A percentile compares a stretch with the other conserved stretches of the same genome.
phyloP scores from a whole-genome alignment of 1,140 invertebrate genomes.

The Ceratosolen solmsi region DNA sequence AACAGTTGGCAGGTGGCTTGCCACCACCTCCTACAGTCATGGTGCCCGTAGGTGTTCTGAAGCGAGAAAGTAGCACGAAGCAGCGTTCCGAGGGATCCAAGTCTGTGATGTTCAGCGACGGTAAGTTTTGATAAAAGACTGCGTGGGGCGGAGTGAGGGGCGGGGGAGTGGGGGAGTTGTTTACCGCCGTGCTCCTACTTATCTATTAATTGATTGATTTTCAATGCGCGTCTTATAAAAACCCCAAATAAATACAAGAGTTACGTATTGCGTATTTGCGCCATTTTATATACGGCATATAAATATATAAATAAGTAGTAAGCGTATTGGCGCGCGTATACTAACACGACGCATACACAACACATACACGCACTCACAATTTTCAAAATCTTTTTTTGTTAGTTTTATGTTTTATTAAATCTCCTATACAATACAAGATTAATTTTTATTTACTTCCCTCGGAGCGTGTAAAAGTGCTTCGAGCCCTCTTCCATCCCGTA shows the following conservation, averaged over 20 bases:
- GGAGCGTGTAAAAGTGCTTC: slow-evolving; percentile 38
- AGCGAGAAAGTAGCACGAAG: slow-evolving; percentile 78
- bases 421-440: slow-evolving; percentile 45
- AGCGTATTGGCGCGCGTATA: background rate
- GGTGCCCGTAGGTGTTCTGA: slow-evolving; percentile 89
- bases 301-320: background rate
- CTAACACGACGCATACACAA: slow-evolving; percentile 18
- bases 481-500: slow-evolving; percentile 62
- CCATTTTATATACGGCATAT: background rate
- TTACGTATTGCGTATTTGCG: background rate
- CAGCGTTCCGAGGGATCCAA: slow-evolving; percentile 77
- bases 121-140: slow-evolving; percentile 63
- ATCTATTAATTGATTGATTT: background rate
- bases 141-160: too few species aligned
- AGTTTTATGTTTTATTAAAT: slow-evolving; percentile 45
- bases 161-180: too few species aligned
- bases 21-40: slow-evolving; percentile 83
- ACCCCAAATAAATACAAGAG: background rate
- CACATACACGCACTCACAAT: slow-evolving; percentile 26
- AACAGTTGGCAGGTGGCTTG: slow-evolving; percentile 78
- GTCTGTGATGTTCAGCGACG: slow-evolving; percentile 93
- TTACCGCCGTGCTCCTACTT: background rate
- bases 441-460: slow-evolving; percentile 48
- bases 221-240: too few species aligned
- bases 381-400: slow-evolving; percentile 47